Base-by-base conservation (phyloP, 2,888 invertebrate species). In the Blastobasis lacticolella region DNA sequence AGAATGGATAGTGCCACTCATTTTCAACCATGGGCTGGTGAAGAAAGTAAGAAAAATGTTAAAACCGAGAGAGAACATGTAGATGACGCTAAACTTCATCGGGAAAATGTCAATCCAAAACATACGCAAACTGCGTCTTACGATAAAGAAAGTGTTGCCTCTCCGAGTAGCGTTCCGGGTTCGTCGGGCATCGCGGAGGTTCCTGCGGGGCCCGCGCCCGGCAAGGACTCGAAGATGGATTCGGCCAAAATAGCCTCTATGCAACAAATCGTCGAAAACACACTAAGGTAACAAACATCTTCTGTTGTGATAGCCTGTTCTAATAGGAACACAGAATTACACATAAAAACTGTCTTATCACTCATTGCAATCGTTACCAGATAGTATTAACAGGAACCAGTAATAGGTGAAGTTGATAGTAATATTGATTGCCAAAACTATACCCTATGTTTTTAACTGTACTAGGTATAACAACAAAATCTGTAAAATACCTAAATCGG, bases 251-350 rank as follows among this genome's bases (percentile, higher is more conserved):
- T 87, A 71, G 76, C 82, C 69, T 87, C 87, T 57, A 90, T 91
- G 83, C 90, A 91, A 63, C 90, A 90, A 72, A 89, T 91, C 73
- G 90, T 92, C 61, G 91, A 92, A 72, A 91, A 91, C 72, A 90
- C 90, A 68, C 88, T 91, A 69, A 91, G 91, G 92, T 91, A 86
- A 9, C 9, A n/a, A 42, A 9, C 9, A 5, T 23, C 23, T 23
- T 23, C 23, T 23, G 23, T 23, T 23, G 23, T 23, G 23, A 23
- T 23, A 23, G 23, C 23, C 23, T 23, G 23, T 23, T 23, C 23
- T 23, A 23, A 23, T 23, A 23, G 23, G 23, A 23, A 23, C 23
- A 23, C 23, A 23, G 23, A 23, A 23, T 23, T 23, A 23, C 3
- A 23, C 23, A 23, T 23, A 23, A 23, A 23, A 23, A 23, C 23